These are phyloP conservation scores for Gymnosoma rotundatum DNA, from an alignment of 2,888 invertebrate species.

Conservation along the genomic window DNA sequence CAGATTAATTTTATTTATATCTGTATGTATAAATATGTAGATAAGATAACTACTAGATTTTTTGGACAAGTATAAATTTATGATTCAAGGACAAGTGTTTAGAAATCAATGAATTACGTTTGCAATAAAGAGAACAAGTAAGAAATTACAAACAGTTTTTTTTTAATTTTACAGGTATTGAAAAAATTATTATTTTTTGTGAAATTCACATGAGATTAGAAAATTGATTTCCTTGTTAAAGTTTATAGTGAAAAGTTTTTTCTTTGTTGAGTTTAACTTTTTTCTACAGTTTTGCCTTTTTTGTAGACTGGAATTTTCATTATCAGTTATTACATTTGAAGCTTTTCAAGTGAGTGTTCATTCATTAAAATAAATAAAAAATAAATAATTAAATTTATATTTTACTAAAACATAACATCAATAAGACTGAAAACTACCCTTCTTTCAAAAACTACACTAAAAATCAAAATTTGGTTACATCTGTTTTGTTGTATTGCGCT, in stretches of 20 bases:
- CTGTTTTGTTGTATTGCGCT: too few species aligned
- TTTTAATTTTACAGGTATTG: not conserved
- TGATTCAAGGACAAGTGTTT: too few species aligned
- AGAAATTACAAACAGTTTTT: not conserved
- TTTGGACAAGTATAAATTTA: too few species aligned
- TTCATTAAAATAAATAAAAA: conserved; percentile 4
- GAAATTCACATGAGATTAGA: conserved; percentile 5
- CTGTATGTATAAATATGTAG: too few species aligned
- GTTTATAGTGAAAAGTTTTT: not conserved
- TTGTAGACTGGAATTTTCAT: conserved; percentile 25
- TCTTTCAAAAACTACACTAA: too few species aligned
- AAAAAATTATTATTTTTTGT: conserved; percentile 16
- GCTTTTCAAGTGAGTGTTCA: conserved; percentile 18
- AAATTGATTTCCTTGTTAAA: too few species aligned
- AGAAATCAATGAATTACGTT: too few species aligned
- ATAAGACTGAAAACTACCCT: too few species aligned
- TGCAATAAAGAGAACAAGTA: too few species aligned
- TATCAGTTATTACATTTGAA: conserved; percentile 44
- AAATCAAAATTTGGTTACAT: too few species aligned
- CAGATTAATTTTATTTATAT: too few species aligned
- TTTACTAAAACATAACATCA: not conserved
- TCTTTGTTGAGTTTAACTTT: not conserved
- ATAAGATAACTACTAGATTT: too few species aligned
- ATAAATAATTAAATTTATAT: not conserved
- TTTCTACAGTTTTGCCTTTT: conserved; percentile 8